phyloP scores from a whole-genome alignment of 2,113 vertebrate species.

The Notothenia rossii region DNA sequence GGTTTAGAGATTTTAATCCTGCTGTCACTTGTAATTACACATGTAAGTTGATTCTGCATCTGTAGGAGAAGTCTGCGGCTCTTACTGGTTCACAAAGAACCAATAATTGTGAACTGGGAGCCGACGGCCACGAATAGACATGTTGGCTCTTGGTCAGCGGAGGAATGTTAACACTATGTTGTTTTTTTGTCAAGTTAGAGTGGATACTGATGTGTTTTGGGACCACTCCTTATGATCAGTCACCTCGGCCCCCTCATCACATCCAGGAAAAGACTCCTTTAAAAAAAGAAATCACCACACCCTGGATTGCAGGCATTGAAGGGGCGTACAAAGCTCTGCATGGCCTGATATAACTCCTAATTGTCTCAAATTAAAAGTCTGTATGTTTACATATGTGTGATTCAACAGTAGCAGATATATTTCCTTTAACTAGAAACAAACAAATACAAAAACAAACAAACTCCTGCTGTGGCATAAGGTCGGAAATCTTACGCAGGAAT shows the following conservation, averaged over 20 bases:
- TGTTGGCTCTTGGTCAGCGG: slow-evolving; percentile 81
- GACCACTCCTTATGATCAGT: slow-evolving; percentile 70
- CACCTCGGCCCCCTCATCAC: slow-evolving; percentile 65
- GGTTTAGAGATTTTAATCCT: neutral
- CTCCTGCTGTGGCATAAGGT: too few relatives aligned
- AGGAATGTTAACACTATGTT: slow-evolving; percentile 83
- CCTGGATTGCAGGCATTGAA: slow-evolving; percentile 23
- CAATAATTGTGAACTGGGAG: slow-evolving; percentile 58
- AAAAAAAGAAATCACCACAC: slow-evolving; percentile 50
- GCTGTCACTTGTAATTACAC: neutral
- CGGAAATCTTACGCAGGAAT: too few relatives aligned
- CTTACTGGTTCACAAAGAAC: slow-evolving; percentile 22
- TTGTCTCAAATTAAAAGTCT: slow-evolving; percentile 9
- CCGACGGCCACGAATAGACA: slow-evolving; percentile 68
- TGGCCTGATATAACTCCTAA: neutral
- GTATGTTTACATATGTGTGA: neutral
- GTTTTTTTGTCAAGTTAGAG: slow-evolving; percentile 64
- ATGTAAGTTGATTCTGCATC: slow-evolving; percentile 9
- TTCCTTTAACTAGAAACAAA: too few relatives aligned
- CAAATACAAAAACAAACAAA: too few relatives aligned
- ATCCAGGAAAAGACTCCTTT: slow-evolving; percentile 38
- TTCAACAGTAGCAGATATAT: too few relatives aligned
- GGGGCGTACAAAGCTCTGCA: neutral
- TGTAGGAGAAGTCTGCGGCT: slow-evolving; percentile 13
- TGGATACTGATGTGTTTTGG: slow-evolving; percentile 60